Percentiles rank a stretch among this genome's conserved stretches.
phyloP scores from a whole-genome alignment of 2,888 invertebrate species.

The Scelioninae gen. 1 region DNA sequence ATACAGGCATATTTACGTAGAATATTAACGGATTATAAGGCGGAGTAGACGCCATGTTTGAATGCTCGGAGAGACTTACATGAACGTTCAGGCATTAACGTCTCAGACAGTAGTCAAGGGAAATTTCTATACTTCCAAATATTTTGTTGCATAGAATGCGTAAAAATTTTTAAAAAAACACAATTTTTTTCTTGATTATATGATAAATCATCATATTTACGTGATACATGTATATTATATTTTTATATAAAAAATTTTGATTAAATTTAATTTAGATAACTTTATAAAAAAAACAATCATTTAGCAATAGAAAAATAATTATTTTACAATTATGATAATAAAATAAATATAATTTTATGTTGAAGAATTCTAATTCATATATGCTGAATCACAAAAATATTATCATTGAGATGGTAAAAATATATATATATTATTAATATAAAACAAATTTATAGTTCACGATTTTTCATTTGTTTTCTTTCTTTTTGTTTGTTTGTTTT shows the following conservation, averaged over 20 bases:
- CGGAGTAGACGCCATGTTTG: slow-evolving; percentile 48
- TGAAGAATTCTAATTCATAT: not conserved
- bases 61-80: slow-evolving; percentile 56
- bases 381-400: not conserved
- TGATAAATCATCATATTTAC: not conserved
- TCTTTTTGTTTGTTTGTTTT: slow-evolving; percentile 10
- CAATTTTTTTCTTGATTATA: not conserved
- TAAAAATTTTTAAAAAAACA: not conserved
- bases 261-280: not conserved
- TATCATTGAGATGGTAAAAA: not conserved
- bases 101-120: slow-evolving; percentile 40
- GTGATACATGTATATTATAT: not conserved
- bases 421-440: not conserved
- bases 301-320: not conserved
- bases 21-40: not conserved
- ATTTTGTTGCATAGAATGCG: not conserved
- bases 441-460: not conserved
- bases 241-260: not conserved
- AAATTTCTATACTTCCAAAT: not conserved
- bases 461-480: too few relatives aligned
- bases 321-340: not conserved
- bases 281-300: not conserved
- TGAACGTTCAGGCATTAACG: slow-evolving; percentile 61
- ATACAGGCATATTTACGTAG: too few relatives aligned
- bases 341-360: not conserved